Evolutionary conservation across 2,888 invertebrate genomes (phyloP).

Genomic region (Metellina segmentata): DNA sequence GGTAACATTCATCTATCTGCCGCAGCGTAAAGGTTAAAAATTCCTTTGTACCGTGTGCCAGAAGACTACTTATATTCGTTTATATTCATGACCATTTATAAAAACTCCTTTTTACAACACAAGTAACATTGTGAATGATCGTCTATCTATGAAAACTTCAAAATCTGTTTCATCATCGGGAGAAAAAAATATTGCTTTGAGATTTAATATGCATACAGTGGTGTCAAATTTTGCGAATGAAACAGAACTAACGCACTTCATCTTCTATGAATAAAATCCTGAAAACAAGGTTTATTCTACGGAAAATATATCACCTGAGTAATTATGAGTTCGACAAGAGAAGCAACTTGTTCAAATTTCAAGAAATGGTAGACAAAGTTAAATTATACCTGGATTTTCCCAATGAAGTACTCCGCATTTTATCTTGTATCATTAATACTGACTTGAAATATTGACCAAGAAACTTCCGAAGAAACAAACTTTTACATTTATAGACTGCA

Average conservation of each 20-base stretch:
- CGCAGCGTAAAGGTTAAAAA: no score
- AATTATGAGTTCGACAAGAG: neutral
- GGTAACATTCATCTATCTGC: no score
- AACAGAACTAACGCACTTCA: neutral
- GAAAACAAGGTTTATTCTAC: neutral
- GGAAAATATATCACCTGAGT: neutral
- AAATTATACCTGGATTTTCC: neutral
- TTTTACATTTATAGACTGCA: neutral
- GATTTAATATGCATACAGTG: no score
- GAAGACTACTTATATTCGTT: no score
- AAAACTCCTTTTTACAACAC: no score
- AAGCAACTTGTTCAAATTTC: neutral
- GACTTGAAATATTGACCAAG: conserved; percentile 1
- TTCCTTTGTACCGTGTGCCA: no score
- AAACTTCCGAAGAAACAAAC: conserved; percentile 34
- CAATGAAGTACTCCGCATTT: conserved; percentile 6
- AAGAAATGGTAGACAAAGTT: neutral
- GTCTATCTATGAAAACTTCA: no score
- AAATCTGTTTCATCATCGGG: no score
- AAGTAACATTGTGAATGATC: no score
- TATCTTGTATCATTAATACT: conserved; percentile 42
- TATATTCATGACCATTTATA: no score
- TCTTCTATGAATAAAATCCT: neutral
- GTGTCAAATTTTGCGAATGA: neutral
- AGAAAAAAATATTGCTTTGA: no score